phyloP scores from a whole-genome alignment of 1,140 invertebrate genomes.

The Lucilia sericata region DNA sequence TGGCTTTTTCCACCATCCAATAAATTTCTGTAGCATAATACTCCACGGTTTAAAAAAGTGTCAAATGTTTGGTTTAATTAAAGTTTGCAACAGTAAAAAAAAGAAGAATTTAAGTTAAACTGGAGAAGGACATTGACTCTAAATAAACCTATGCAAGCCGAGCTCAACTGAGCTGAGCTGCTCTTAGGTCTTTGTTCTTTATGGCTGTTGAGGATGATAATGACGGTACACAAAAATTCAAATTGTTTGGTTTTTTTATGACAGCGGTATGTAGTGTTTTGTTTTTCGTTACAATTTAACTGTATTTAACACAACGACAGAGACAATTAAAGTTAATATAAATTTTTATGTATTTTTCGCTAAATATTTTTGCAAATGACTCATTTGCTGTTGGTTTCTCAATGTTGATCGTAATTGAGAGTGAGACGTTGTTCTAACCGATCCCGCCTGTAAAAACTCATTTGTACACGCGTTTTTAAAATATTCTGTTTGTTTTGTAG shows the following conservation, averaged over 20 bases:
- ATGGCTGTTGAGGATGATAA: not conserved
- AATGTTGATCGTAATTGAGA: not conserved
- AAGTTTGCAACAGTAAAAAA: not conserved
- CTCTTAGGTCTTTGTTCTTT: slow-evolving; percentile 7
- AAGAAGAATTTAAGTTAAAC: not conserved
- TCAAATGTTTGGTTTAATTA: slow-evolving; percentile 21
- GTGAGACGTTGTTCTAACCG: not conserved
- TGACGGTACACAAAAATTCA: not conserved
- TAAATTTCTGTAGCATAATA: too few relatives aligned
- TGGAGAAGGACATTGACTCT: slow-evolving; percentile 11
- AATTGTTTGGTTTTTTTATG: too few relatives aligned
- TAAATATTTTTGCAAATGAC: slow-evolving; percentile 19
- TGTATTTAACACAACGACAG: slow-evolving; percentile 21
- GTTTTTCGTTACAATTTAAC: too few relatives aligned
- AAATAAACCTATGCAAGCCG: slow-evolving; percentile 15
- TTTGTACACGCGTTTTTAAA: too few relatives aligned
- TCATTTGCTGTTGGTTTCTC: not conserved
- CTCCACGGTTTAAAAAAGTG: not conserved
- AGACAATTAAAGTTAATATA: slow-evolving; percentile 18
- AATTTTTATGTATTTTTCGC: not conserved
- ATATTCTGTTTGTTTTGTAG: too few relatives aligned
- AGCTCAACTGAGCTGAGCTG: not conserved
- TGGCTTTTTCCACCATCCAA: too few relatives aligned
- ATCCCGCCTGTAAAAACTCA: not conserved
- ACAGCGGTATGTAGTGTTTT: too few relatives aligned